Evolutionary conservation across 2,797 vertebrate genomes (phyloP), one percentile per base, ranked within the genome.

Genomic region (Fundulus diaphanus): DNA sequence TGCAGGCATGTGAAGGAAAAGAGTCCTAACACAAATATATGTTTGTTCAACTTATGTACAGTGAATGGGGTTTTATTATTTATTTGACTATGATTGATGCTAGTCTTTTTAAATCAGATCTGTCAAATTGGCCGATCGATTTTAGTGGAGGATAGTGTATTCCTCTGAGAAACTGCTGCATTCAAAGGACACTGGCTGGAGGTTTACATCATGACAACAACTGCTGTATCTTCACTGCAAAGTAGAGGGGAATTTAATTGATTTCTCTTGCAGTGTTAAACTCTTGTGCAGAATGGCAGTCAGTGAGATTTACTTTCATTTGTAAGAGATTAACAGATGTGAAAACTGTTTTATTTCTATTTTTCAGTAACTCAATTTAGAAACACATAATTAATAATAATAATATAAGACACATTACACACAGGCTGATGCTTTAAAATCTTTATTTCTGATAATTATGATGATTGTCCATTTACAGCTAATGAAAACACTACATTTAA

Each of bases 1-100:
- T 33, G 52, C 66, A 11, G 77, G 73, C 73, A 31, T 37, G 33
- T 52, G 18, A n/a, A 33, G 2, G 65, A 29, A 70, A 61, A 79
- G 49, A 70, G 63, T 67, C 20, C 13, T 37, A 51, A 71, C 74
- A 9, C 24, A 65, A 44, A 56, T 2, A 68, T 73, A 24, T 73
- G 2, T 11, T 49, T 44, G 12, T 61, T 35, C 59, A 61, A 35
- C 22, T 61, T 5, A 61, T 11, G 31, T 54, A 29, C 16, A 20
- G 52, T 35, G n/a, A 37, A 57, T 61, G n/a, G 13, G 12, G 9
- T 68, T 35, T 1, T n/a, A 27, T 22, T 24, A 40, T 65, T 65
- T 15, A 24, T 65, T 40, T 65, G 22, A 65, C 40, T 15, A 7
- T 65, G 35, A 70, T 0, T 7, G 4, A 8, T 56, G 37, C 57